Evolutionary conservation across 2,888 invertebrate species (phyloP), one percentile per base, ranked within the genome.

Genomic region (Phrixothrix hirtus): DNA sequence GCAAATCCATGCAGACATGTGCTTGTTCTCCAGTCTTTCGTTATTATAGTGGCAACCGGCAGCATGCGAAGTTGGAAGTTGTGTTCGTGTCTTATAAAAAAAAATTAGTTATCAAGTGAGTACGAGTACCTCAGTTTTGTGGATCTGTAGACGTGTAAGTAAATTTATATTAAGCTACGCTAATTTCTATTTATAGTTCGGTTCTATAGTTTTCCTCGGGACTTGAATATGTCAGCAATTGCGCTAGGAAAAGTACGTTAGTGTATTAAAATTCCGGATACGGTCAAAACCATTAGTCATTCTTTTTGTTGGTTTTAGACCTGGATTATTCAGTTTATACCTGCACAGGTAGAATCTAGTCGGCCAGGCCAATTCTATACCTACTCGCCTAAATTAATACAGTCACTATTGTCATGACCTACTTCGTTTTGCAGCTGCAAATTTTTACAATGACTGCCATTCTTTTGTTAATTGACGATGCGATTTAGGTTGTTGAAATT

Each of bases 241-340:
- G 36, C 16, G 5, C 13, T 37, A 37, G 4, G 21, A 21, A 39
- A 48, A 48, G 30, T 48, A 38, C 43, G 49, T 49, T 41, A 39
- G 11, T 32, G 13, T 46, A 38, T 44, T 34, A 46, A 52, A 46
- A 46, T 43, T 48, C 34, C 54, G 51, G 51, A 32, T 44, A 30
- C 43, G 56, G 48, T 52, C 42, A 54, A 59, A 59, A 56, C 57
- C 58, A 58, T 63, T 63, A 63, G 60, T 60, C 59, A 62, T 60
- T 58, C 56, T 43, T 42, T 53, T 50, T 48, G 57, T 53, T 46
- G 42, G 53, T 48, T 56, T 48, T 47, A 52, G 51, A 36, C 42
- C 54, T 47, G 44, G 54, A 39, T 38, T 32, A 27, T 39, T 48
- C 43, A 44, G 49, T 51, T 47, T 62, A 54, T 63, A 62, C 62